Percentiles rank a stretch among this genome's conserved stretches.
Evolutionary conservation across 2,888 invertebrate species (phyloP).

Genomic region (Allacma fusca): DNA sequence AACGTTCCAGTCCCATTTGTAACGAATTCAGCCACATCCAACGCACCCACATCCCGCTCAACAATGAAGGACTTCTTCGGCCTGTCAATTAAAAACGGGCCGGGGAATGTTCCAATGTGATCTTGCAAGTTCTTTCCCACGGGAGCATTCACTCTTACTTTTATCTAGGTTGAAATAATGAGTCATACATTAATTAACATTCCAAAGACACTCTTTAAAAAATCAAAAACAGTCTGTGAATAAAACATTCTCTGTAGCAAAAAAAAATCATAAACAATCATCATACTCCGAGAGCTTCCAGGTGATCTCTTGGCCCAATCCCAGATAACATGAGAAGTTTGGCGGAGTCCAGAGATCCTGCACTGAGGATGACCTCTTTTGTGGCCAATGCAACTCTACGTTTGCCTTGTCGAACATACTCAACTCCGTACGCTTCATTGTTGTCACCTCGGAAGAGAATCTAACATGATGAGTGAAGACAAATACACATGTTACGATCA

Average conservation of each 20-base stretch:
- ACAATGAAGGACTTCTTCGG: constrained; percentile 52
- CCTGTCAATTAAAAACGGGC: constrained; percentile 55
- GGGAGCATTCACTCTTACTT: constrained; percentile 54
- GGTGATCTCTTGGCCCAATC: constrained; percentile 46
- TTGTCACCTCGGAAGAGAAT: constrained; percentile 56
- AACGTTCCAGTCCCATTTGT: constrained; percentile 59
- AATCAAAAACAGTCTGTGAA: too few relatives aligned
- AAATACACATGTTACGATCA: too few relatives aligned
- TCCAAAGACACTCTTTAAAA: too few relatives aligned
- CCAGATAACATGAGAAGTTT: constrained; percentile 50
- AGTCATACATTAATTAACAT: neutral
- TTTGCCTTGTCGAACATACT: constrained; percentile 55
- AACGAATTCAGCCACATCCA: constrained; percentile 50
- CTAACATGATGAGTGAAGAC: constrained; percentile 32
- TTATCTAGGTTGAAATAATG: constrained; percentile 43
- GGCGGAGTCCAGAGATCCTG: constrained; percentile 51
- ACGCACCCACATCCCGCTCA: constrained; percentile 51
- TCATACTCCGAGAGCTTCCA: constrained; percentile 44
- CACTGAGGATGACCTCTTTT: constrained; percentile 59
- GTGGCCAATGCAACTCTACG: constrained; percentile 55
- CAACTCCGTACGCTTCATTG: constrained; percentile 60
- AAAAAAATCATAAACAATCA: neutral
- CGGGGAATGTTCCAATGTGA: constrained; percentile 59
- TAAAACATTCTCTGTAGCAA: neutral
- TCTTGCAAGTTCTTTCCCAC: constrained; percentile 60